Evolutionary conservation across 2,113 vertebrate genomes (phyloP).

Genomic region (Varanus salvator): DNA sequence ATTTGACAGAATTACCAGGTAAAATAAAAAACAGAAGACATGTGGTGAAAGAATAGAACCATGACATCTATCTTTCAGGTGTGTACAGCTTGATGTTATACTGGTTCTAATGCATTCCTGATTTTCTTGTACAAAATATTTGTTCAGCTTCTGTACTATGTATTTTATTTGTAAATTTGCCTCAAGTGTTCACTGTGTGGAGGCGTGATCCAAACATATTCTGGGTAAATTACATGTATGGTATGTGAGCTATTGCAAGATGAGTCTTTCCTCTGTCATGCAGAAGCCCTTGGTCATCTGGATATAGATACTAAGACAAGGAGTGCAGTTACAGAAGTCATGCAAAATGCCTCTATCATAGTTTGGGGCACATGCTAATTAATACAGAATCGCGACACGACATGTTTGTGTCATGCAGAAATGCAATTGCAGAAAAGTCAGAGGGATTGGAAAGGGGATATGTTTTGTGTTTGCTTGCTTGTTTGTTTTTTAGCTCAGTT

Average conservation of each 20-base stretch:
- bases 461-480: too few relatives aligned
- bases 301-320: background rate
- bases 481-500: too few relatives aligned
- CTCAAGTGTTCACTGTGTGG: background rate
- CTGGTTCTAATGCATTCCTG: too few relatives aligned
- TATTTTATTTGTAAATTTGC: background rate
- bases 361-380: too few relatives aligned
- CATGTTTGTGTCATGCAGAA: too few relatives aligned
- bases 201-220: background rate
- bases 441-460: too few relatives aligned
- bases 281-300: background rate
- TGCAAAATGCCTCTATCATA: too few relatives aligned
- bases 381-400: too few relatives aligned
- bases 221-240: background rate
- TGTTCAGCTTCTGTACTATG: background rate
- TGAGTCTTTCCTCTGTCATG: background rate
- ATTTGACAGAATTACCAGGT: background rate
- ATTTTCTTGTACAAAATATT: background rate
- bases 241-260: background rate
- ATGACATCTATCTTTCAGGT: background rate
- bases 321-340: too few relatives aligned
- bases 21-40: background rate
- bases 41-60: background rate
- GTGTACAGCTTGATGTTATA: background rate
- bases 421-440: too few relatives aligned